Evolutionary conservation across 2,113 vertebrate genomes (phyloP), one percentile per base, ranked within the genome.

Genomic region (Coptodon bakossiorum): DNA sequence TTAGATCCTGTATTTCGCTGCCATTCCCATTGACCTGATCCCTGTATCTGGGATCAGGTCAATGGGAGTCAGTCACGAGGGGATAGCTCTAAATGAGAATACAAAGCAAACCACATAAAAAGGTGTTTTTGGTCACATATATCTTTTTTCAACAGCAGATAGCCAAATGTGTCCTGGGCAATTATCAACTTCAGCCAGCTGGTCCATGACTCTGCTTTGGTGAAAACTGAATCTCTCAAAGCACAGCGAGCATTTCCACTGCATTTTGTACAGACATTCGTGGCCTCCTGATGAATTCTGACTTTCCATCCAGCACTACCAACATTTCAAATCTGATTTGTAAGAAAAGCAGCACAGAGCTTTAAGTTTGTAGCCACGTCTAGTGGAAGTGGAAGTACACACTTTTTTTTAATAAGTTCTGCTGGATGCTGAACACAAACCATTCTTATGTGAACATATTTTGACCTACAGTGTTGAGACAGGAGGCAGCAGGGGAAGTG

Each of bases 401-500:
- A 11, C 9, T 76, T 48, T 17, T 43, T 17, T 29, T 2, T 0
- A 19, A 76, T 76, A 76, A 48, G 43, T 48, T 31, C 43, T 50
- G 9, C 43, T 78, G 43, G 16, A 78, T 78, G 43, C 71, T 78
- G 43, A 78, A 78, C 27, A 50, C 9, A 48, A 50, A 78, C 43
- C 10, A 31, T 31, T 76, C 71, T 31, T 78, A 78, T 78, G 16
- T 50, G 71, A 19, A 48, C 43, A 50, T 78, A 78, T 84, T 82
- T 87, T 76, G 10, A 76, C 22, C 68, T 50, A 54, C 7, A 80
- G 82, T 13, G 79, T 24, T 73, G 43, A 52, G 61, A 76, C 59
- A 29, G 88, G 54, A 83, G 48, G 80, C 73, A 6, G 84, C 90
- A 81, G 88, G 93, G 90, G 90, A 92, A 66, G 79, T 90, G 40